Evolutionary conservation across 2,113 vertebrate species (phyloP), one percentile per base, ranked within the genome.

Genomic region (Pandion haliaetus): DNA sequence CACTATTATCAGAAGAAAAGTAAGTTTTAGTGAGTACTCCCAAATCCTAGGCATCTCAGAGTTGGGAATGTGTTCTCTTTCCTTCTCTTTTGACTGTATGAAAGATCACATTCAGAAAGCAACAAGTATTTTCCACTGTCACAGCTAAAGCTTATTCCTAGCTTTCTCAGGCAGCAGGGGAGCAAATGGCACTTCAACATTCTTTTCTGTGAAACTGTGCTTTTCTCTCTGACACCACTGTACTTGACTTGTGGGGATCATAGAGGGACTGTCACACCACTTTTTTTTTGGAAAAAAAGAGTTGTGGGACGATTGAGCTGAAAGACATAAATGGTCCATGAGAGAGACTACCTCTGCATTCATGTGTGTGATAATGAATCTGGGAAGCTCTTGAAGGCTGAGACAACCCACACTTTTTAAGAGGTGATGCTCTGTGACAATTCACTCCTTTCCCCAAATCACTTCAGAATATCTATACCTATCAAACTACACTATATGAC

Each of bases 341-440:
- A 66, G 8, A 69, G 23, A 77, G 24, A 4, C 28, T 70, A 6
- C 18, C 28, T 54, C 45, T 70, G 54, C 17, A 65, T 21, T 65
- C 3, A 0, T 1, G 1, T 28, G 28, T 54, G 10, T 32, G 19
- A 32, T 69, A 88, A 44, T 0, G 2, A 14, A 67, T 5, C 24
- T 26, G 45, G 19, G 25, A 88, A 82, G 52, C 14, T 70, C 31
- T 14, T 32, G 42, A 71, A 86, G 18, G 23, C 15, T 88, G 36
- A 77, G 15, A 54, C 31, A 88, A 67, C 2, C 31, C 21, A 86
- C 6, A 17, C 13, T 6, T 74, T n/a, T 4, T 18, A 63, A 62
- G 13, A 67, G 17, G 9, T 0, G 1, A 40, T 44, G 31, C 24
- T 76, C 18, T 78, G 18, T 55, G 36, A 55, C 18, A 82, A 79